Conservation (phyloP, 2,797 vertebrate genomes). For the Melanotaenia parkinsoni region DNA sequence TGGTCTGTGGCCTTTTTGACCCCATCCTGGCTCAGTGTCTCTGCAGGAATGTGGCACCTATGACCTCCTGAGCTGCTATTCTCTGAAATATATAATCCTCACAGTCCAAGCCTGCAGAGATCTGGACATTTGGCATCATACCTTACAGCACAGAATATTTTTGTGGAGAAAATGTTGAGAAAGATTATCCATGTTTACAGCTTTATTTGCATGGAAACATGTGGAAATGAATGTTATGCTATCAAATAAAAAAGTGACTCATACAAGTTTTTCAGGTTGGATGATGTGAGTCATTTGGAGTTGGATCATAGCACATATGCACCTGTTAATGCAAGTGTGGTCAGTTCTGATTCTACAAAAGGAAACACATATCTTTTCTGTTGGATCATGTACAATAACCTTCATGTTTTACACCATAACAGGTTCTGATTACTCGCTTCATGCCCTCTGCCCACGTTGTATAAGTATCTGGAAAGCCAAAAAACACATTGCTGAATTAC, state of each 20-base stretch:
- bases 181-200: constrained; percentile 1
- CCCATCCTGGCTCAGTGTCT: constrained; percentile 51
- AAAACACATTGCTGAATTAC: constrained; percentile 17
- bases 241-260: constrained; percentile 9
- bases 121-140: constrained; percentile 10
- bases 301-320: background rate
- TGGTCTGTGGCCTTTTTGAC: constrained; percentile 41
- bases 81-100: constrained; percentile 29
- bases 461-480: constrained; percentile 16
- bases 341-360: constrained; percentile 9
- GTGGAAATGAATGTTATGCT: constrained; percentile 12
- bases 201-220: constrained; percentile 13
- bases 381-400: constrained; percentile 8
- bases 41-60: constrained; percentile 58
- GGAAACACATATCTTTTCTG: background rate
- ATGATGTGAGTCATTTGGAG: constrained; percentile 11
- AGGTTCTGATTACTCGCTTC: constrained; percentile 25
- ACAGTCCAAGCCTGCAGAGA: constrained; percentile 18
- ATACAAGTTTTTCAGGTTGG: background rate
- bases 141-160: constrained; percentile 19
- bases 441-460: constrained; percentile 22
- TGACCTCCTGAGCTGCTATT: constrained; percentile 44
- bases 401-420: constrained; percentile 11
- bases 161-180: background rate
- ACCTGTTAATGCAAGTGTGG: background rate